Conservation (phyloP, 1,140 invertebrate genomes). For the Homalodisca vitripennis region DNA sequence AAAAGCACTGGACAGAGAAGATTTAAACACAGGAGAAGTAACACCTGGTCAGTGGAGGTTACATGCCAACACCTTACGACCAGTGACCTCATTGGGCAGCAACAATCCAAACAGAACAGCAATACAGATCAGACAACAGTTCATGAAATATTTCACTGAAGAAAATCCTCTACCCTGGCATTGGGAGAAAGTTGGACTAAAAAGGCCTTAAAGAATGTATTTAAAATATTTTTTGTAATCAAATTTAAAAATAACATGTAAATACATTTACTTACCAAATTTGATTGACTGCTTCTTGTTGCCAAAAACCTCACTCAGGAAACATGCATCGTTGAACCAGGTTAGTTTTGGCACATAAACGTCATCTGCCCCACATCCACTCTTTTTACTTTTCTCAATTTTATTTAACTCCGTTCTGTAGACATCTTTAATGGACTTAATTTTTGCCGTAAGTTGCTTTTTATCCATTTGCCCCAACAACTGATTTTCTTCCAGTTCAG, state of each 20-base stretch:
- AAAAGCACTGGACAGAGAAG: constrained; percentile 15
- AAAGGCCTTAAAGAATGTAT: not conserved
- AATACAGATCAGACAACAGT: not conserved
- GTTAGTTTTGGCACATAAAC: not conserved
- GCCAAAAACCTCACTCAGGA: constrained; percentile 3
- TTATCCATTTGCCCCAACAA: not conserved
- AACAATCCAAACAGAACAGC: not conserved
- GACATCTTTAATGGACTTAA: not conserved
- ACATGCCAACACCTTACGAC: not conserved
- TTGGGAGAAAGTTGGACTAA: not conserved
- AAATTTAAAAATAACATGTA: not conserved
- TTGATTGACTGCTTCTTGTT: not conserved
- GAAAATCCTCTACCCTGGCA: not conserved
- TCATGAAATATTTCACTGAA: not conserved
- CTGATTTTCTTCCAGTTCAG: not conserved
- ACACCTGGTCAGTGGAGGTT: not conserved
- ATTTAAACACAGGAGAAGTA: constrained; percentile 17
- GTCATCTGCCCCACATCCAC: not conserved
- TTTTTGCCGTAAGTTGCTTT: not conserved
- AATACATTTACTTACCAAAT: constrained; percentile 17
- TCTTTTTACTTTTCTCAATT: constrained; percentile 11
- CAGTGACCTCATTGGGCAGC: constrained; percentile 33
- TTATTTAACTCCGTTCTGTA: not conserved
- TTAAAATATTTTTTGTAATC: not conserved
- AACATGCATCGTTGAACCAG: constrained; percentile 17